Evolutionary conservation across 2,888 invertebrate genomes (phyloP).

Genomic region (Lasioglossum malachurum): DNA sequence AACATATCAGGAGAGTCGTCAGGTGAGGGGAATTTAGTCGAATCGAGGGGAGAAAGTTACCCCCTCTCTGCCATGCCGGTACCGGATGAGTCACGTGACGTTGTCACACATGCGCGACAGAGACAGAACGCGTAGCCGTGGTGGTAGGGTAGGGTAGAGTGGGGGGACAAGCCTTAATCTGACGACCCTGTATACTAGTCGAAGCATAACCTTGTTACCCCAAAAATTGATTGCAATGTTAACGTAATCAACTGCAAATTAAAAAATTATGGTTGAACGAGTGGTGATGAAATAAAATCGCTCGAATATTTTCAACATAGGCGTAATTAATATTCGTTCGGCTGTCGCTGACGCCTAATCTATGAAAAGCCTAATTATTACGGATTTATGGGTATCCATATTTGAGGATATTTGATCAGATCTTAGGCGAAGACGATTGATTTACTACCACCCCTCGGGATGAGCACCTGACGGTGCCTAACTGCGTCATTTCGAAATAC

Average conservation of each 20-base stretch:
- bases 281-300: not conserved
- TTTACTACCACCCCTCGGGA: slow-evolving; percentile 64
- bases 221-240: not conserved
- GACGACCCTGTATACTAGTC: too few species aligned
- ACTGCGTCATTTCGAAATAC: slow-evolving; percentile 62
- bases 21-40: too few species aligned
- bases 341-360: not conserved
- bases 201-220: too few species aligned
- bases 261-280: not conserved
- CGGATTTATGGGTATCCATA: slow-evolving; percentile 33
- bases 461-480: slow-evolving; percentile 65
- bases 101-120: too few species aligned
- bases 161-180: too few species aligned
- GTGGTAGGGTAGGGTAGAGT: too few species aligned
- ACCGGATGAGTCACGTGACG: too few species aligned
- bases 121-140: too few species aligned
- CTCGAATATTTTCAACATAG: not conserved
- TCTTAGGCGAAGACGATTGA: slow-evolving; percentile 62
- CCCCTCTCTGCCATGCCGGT: too few species aligned
- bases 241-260: not conserved
- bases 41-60: too few species aligned
- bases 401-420: slow-evolving; percentile 61
- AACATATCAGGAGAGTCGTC: not conserved
- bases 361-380: slow-evolving; percentile 1
- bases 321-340: not conserved